phyloP scores from a whole-genome alignment of 1,140 invertebrate species.

The Heliconius congener region DNA sequence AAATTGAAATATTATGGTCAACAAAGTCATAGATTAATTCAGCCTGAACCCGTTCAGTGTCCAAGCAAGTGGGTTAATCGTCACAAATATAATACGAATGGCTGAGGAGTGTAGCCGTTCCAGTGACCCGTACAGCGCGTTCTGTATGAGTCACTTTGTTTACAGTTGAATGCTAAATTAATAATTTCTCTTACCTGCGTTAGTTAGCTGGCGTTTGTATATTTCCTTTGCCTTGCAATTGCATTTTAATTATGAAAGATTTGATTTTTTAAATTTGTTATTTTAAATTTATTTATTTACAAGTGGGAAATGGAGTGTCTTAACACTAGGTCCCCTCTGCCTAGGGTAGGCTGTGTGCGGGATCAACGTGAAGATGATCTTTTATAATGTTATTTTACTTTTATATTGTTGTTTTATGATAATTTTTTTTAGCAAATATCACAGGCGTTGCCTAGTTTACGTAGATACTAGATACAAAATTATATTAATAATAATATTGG shows the following conservation, averaged over 20 bases:
- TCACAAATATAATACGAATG: conserved; percentile 58
- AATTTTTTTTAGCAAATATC: too few relatives aligned
- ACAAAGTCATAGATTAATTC: conserved; percentile 53
- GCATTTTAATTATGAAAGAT: background rate
- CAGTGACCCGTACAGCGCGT: conserved; percentile 53
- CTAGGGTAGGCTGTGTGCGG: too few relatives aligned
- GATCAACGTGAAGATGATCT: too few relatives aligned
- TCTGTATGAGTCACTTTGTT: conserved; percentile 39
- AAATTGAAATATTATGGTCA: conserved; percentile 42
- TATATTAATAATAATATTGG: background rate
- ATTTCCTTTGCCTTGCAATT: conserved; percentile 12
- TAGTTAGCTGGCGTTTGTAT: conserved; percentile 7
- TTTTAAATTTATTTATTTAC: background rate
- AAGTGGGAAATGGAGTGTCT: too few relatives aligned
- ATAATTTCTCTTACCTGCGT: conserved; percentile 27
- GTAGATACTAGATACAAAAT: background rate
- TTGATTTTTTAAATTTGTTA: background rate
- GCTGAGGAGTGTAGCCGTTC: conserved; percentile 50
- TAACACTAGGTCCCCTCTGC: too few relatives aligned
- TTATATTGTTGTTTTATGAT: background rate
- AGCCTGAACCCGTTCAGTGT: conserved; percentile 55
- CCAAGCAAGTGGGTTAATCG: conserved; percentile 67
- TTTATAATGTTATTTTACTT: background rate
- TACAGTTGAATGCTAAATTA: conserved; percentile 26
- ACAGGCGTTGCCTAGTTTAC: background rate